Conservation (phyloP, 1,140 invertebrate genomes). For the Ridgeia piscesae region DNA sequence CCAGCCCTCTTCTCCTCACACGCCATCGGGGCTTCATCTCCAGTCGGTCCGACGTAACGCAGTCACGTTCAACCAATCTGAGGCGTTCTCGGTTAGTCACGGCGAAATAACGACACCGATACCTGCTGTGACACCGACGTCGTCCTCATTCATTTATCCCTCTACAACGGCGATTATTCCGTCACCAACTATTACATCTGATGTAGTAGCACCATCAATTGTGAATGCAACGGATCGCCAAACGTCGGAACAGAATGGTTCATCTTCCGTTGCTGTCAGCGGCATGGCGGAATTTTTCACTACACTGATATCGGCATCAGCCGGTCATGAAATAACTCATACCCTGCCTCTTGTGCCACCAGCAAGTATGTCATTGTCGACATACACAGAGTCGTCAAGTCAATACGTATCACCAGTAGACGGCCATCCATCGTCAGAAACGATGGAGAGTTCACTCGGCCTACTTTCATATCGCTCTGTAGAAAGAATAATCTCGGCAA, state of each 20-base stretch:
- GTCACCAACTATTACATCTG: neutral
- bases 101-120: neutral
- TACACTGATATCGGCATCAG: neutral
- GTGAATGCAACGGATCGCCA: neutral
- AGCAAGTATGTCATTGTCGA: neutral
- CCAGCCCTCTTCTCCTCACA: no score
- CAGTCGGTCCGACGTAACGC: neutral
- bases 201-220: neutral
- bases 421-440: neutral
- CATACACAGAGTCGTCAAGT: neutral
- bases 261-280: neutral
- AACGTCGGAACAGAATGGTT: neutral
- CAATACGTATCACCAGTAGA: neutral
- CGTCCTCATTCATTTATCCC: neutral
- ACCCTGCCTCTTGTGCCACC: neutral
- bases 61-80: neutral
- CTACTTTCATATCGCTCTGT: neutral
- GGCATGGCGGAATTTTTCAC: neutral
- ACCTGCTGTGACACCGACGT: neutral
- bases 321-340: neutral
- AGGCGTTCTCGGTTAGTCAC: neutral
- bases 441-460: neutral
- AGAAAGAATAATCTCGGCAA: neutral
- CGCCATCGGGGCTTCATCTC: neutral
- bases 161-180: neutral